These are phyloP conservation scores for Plodia interpunctella DNA, from an alignment of 1,140 invertebrate species.

Conservation along the genomic window DNA sequence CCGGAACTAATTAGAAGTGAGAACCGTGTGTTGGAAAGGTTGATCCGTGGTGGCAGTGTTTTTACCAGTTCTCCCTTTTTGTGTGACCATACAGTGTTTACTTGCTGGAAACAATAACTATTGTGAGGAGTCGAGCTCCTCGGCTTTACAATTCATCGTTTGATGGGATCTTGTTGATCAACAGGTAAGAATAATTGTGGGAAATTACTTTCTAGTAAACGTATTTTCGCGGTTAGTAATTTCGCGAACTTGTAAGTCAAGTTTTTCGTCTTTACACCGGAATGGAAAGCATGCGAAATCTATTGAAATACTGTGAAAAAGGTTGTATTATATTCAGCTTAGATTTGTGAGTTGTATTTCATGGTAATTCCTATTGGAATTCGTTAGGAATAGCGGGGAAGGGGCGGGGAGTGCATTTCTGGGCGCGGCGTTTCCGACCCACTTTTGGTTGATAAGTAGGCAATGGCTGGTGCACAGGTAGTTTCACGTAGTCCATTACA, in stretches of 20 bases:
- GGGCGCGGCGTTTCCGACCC: slow-evolving; percentile 40
- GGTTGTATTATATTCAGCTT: neutral
- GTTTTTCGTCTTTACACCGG: neutral
- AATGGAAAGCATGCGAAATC: neutral
- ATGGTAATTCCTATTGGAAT: slow-evolving; percentile 36
- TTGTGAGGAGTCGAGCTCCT: slow-evolving; percentile 42
- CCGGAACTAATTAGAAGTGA: slow-evolving; percentile 39
- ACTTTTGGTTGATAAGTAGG: slow-evolving; percentile 32
- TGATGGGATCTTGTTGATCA: slow-evolving; percentile 72
- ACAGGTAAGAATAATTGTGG: slow-evolving; percentile 45
- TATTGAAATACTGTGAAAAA: neutral
- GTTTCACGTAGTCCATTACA: slow-evolving; percentile 5
- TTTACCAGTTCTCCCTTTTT: slow-evolving; percentile 63
- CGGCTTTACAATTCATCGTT: slow-evolving; percentile 42
- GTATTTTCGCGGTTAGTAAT: neutral
- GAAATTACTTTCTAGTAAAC: neutral
- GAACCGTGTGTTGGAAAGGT: slow-evolving; percentile 61
- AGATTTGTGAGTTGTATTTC: neutral
- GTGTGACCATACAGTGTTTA: slow-evolving; percentile 64
- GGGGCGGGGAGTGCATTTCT: slow-evolving; percentile 18
- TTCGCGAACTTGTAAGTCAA: neutral
- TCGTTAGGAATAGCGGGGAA: slow-evolving; percentile 16
- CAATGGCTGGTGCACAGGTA: slow-evolving; percentile 13
- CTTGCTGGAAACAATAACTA: slow-evolving; percentile 49
- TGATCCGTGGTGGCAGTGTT: slow-evolving; percentile 66